Evolutionary conservation across 1,140 invertebrate genomes (phyloP), one percentile per base, ranked within the genome.

Genomic region (Mamestra configurata): DNA sequence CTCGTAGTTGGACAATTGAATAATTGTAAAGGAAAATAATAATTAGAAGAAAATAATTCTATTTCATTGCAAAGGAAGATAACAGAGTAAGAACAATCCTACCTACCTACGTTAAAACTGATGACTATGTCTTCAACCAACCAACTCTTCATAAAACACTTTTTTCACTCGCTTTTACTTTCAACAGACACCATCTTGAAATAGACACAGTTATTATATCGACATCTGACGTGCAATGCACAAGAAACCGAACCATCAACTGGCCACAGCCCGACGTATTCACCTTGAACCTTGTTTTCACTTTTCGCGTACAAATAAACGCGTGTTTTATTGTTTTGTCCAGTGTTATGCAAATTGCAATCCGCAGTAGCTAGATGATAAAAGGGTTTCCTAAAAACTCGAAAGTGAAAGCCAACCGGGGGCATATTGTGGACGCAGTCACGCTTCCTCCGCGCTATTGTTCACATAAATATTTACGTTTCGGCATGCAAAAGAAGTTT

Each of bases 291-390:
- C 82, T 77, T 78, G 92, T 93, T 94, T 94, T 94, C 93, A 92
- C 93, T 94, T 93, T 94, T 93, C 87, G 88, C 90, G 85, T 88
- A 82, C 84, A 92, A 92, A 92, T 91, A 92, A 93, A 92, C 89
- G 79, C 77, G 79, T 77, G 77, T 89, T 92, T 92, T 93, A 93
- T 93, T 93, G 90, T 93, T 90, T 88, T 83, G 89, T 85, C 82
- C 88, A 90, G 84, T 93, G 88, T 94, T 93, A 94, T 94, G 93
- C 92, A 94, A 94, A 94, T 94, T 83, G 92, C 79, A 49, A 85
- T 87, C 53, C 83, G 86, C 81, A 93, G 93, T 93, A 94, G 93
- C 88, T 43, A 61, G 61, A 88, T 91, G 90, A 91, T 92, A 88
- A 86, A 92, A 93, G 88, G 91, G 93, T 90, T 94, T 94, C 87